Conservation (phyloP, 2,888 invertebrate species). For the Lumbricus terrestris region DNA sequence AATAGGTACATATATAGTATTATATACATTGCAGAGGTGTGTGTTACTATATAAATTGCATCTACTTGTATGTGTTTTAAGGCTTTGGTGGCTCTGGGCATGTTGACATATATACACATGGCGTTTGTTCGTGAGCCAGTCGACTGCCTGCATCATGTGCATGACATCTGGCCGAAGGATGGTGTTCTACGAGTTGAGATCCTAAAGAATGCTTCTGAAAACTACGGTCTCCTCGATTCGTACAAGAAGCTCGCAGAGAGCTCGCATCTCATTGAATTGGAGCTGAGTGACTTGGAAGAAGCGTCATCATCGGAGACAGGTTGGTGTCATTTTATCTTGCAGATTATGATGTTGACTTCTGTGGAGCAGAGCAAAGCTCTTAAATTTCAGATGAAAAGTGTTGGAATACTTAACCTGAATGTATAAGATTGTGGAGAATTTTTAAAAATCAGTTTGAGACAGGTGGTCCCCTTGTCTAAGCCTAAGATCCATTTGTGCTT, state of each 20-base stretch:
- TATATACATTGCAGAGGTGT: not conserved
- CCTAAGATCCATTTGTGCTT: not conserved
- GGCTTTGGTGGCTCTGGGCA: constrained; percentile 14
- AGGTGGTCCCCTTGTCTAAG: not conserved
- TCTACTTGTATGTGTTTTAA: not conserved
- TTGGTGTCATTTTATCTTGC: not conserved
- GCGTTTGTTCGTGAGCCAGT: constrained; percentile 18
- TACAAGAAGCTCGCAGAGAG: constrained; percentile 10
- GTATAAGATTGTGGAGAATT: not conserved
- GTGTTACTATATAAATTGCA: not conserved
- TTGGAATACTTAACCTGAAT: too few relatives aligned
- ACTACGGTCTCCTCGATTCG: not conserved
- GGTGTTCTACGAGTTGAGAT: constrained; percentile 14
- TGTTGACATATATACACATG: constrained; percentile 6
- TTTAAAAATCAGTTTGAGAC: not conserved
- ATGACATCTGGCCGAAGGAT: not conserved
- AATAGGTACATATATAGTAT: too few relatives aligned
- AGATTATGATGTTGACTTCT: not conserved
- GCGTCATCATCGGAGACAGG: not conserved
- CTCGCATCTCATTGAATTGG: not conserved
- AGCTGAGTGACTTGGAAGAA: not conserved
- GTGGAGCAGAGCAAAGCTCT: not conserved
- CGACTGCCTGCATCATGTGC: not conserved
- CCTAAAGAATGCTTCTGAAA: not conserved
- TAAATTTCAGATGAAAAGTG: not conserved